Evolutionary conservation across 30 jellyfish, hydroid and myxozoan genomes (phyloP), one percentile per base, ranked within the genome.

Genomic region (Aurelia sp.): DNA sequence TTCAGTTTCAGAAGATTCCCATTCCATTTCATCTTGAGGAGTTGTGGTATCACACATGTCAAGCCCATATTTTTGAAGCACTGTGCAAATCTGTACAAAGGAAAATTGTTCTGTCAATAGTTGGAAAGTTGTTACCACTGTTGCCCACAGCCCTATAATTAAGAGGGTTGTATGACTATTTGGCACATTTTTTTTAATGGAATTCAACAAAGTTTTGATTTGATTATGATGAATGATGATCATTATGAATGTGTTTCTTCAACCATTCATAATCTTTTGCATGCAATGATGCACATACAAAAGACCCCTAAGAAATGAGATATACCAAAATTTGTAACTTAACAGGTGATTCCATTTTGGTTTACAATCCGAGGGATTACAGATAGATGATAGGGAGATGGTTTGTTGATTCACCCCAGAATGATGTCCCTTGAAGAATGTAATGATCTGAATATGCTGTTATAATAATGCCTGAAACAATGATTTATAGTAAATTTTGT

Each of bases 11-110:
- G 77, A 76, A 24, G 87, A 76, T 59, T 76, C 87, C 87, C 87
- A 76, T 38, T 76, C 87, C 87, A 76, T 76, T 76, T 59, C 87
- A 59, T 59, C 31, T 13, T 76, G 76, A 76, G 87, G 64, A 24
- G 61, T 74, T 74, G 60, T 51, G 50, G 13, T 41, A 13, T 74
- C 63, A 53, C 35, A 3, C 47, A 33, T 47, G 20, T 72, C 84
- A 41, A 72, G 44, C 8, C 84, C 84, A 72, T 72, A 51, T 50
- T 16, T 72, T 48, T 72, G 52, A 5, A 74, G 85, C 41, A 74
- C 69, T 21, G 19, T 74, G 73, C 50, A 47, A 59, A 74, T 74
- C 85, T 50, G 66, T 21, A 69, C 27, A 69, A 27, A 48, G 69
- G 57, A 59, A 47, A 11, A 19, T 50, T 50, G 3, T 7, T 74